Conservation (phyloP, 2,113 vertebrate genomes). For the Pionites leucogaster region DNA sequence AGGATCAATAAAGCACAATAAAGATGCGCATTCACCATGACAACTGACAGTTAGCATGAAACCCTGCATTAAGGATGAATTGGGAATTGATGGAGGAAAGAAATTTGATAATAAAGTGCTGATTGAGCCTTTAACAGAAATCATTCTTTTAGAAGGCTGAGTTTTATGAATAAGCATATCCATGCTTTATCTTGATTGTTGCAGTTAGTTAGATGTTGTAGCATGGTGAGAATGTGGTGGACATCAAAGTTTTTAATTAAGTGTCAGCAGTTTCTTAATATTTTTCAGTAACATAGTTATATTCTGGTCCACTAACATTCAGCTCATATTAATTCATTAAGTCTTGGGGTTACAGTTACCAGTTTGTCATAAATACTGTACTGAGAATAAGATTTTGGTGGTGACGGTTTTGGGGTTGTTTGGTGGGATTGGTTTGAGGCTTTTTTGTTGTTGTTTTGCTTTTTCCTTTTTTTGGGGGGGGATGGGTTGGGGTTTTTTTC, state of each 20-base stretch:
- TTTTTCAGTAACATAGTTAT: background rate
- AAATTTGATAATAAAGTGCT: background rate
- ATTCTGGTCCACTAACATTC: background rate
- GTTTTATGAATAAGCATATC: background rate
- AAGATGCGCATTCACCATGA: background rate
- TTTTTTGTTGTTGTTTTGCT: background rate
- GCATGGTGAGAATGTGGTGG: background rate
- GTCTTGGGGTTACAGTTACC: background rate
- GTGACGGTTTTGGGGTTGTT: background rate
- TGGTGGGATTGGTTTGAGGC: background rate
- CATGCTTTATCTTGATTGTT: background rate
- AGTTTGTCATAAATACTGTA: background rate
- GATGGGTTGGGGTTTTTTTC: no score
- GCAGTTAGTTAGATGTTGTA: background rate
- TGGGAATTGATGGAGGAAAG: background rate
- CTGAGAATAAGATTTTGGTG: background rate
- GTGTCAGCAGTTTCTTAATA: background rate
- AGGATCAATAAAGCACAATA: background rate
- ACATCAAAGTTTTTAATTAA: background rate
- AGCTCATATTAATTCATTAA: background rate
- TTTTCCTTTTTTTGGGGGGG: background rate
- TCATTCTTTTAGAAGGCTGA: background rate
- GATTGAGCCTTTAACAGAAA: background rate
- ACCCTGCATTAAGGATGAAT: background rate
- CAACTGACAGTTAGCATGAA: background rate